Evolutionary conservation across 2,113 vertebrate species (phyloP), one percentile per base, ranked within the genome.

Genomic region (Perca flavescens): DNA sequence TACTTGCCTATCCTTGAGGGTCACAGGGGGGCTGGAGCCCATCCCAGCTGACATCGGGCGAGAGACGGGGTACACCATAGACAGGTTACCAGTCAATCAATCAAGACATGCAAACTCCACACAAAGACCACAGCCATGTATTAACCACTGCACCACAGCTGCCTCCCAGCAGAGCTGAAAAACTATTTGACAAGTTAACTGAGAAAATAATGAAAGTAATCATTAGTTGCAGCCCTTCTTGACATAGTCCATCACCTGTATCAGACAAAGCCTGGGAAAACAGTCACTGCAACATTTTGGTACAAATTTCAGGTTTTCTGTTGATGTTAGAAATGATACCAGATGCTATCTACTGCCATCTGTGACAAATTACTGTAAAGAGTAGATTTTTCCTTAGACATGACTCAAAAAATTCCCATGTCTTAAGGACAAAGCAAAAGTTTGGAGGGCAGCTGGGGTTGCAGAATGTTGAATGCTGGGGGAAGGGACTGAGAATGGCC

Each of bases 371-470:
- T 40, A 40, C 36, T 40, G 36, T 40, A 40, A 40, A 40, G 36
- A 40, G 36, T 43, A 8, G 0, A 40, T 53, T 22, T 47, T 58
- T n/a, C 50, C 61, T 19, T 13, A 10, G 40, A 69, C 25, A 0
- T 34, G 28, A 50, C 49, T 62, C 9, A 46, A 47, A 68, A 84
- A 76, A 58, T 78, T 80, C 46, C 61, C 13, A 1, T n/a, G 1
- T n/a, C 58, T 46, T 17, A 1, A 76, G 69, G 61, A 85, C 40
- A 25, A 62, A 74, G 72, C 40, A 64, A 78, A 84, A 53, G 67
- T 71, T 52, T 61, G 8, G 63, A 86, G 80, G 77, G 40, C 68
- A 80, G 28, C 54, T 78, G 46, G 17, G 69, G 40, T 2, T 77
- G 46, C 47, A 52, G 40, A 50, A 64, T 57, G 52, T 12, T 58